A percentile compares a stretch with the other conserved stretches of the same genome.
Conservation (phyloP, 30 jellyfish, hydroid and myxozoan genomes). For the Hydra vulgaris region DNA sequence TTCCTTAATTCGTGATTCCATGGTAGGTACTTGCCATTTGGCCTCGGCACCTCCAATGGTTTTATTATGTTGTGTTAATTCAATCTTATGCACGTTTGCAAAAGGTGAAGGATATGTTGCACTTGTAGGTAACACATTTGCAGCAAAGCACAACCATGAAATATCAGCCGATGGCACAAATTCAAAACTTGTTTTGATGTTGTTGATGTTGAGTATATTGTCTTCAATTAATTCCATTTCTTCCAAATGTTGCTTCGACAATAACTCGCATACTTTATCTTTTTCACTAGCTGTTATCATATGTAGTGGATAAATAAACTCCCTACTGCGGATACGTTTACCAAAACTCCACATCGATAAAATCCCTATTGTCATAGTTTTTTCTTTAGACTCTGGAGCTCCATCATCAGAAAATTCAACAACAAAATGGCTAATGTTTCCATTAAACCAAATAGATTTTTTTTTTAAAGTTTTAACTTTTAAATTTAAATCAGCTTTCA, state of each 20-base stretch:
- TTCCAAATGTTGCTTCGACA: too few species aligned
- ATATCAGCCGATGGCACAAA: constrained; percentile 21
- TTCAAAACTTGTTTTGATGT: not conserved
- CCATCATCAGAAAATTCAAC: constrained; percentile 34
- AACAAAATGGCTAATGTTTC: constrained; percentile 9
- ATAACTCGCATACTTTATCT: too few species aligned
- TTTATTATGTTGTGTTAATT: too few species aligned
- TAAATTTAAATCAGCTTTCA: constrained; percentile 15
- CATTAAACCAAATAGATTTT: constrained; percentile 11
- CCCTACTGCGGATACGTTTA: constrained; percentile 2
- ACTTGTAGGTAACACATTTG: constrained; percentile 5
- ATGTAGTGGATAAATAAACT: too few species aligned
- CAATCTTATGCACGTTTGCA: not conserved
- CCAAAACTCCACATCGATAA: constrained; percentile 24
- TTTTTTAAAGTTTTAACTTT: constrained; percentile 14
- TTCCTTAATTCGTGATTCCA: too few species aligned
- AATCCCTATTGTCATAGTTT: constrained; percentile 26
- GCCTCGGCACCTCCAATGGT: too few species aligned
- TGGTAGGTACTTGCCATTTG: too few species aligned
- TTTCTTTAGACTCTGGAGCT: constrained; percentile 23
- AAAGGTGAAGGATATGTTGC: constrained; percentile 7
- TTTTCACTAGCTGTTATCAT: too few species aligned
- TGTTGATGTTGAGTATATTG: constrained; percentile 16
- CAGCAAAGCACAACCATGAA: constrained; percentile 9
- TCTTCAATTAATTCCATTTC: too few species aligned